Percentiles rank a stretch among this genome's conserved stretches.
Evolutionary conservation across 1,140 invertebrate species (phyloP).

Genomic region (Bombus fervidus): DNA sequence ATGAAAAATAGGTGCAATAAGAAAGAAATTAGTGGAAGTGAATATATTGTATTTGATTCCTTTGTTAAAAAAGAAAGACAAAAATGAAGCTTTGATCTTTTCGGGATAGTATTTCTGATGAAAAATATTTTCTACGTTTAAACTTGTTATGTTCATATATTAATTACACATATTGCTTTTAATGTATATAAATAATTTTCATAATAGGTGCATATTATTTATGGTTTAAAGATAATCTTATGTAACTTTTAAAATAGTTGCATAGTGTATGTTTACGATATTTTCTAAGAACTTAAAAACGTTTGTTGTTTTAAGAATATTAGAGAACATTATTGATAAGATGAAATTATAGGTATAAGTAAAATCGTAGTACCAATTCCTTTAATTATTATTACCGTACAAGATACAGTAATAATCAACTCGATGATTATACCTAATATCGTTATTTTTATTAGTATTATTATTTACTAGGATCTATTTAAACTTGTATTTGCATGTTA

Average conservation of each 20-base stretch:
- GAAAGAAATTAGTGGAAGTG: background rate
- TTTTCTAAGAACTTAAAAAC: background rate
- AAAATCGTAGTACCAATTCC: background rate
- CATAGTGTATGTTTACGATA: constrained; percentile 10
- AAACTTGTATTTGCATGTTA: constrained; percentile 8
- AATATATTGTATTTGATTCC: background rate
- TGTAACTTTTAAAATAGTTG: constrained; percentile 7
- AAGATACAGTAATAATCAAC: background rate
- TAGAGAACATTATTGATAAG: background rate
- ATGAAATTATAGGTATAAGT: background rate
- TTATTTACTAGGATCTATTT: background rate
- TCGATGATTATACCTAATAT: background rate
- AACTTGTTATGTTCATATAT: too few relatives aligned
- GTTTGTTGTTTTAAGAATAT: background rate
- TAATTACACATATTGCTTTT: background rate
- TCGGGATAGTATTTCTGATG: background rate
- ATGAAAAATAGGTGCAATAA: background rate
- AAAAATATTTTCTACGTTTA: background rate
- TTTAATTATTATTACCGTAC: background rate
- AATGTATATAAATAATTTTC: background rate
- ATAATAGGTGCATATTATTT: background rate
- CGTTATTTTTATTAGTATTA: background rate
- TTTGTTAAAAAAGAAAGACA: background rate
- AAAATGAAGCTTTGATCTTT: background rate
- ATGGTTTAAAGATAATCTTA: background rate